A percentile compares a stretch with the other conserved stretches of the same genome.
phyloP scores from a whole-genome alignment of 2,888 invertebrate species.

The Mythimna pallens region DNA sequence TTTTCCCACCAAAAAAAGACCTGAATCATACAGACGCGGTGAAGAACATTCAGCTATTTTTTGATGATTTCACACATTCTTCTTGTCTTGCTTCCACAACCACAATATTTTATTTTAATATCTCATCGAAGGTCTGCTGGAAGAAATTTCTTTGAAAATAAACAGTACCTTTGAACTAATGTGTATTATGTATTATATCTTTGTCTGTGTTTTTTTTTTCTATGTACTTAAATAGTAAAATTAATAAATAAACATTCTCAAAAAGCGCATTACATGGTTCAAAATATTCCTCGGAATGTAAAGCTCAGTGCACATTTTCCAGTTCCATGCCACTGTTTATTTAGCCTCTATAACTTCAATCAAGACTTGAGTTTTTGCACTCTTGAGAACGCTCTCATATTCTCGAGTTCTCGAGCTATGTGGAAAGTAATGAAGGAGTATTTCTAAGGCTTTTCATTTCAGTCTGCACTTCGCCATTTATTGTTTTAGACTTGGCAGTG shows the following conservation, averaged over 20 bases:
- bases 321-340: conserved; percentile 49
- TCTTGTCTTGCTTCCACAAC: no score
- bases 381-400: conserved; percentile 39
- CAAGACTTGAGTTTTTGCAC: conserved; percentile 42
- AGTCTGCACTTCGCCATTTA: conserved; percentile 35
- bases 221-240: neutral
- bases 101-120: no score
- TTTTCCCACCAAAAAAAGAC: no score
- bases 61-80: no score
- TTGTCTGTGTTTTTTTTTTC: neutral
- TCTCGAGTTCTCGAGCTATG: conserved; percentile 32
- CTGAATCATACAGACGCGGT: no score
- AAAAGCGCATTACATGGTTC: conserved; percentile 1
- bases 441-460: conserved; percentile 60
- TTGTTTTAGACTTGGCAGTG: conserved; percentile 27
- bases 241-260: neutral
- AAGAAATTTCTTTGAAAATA: no score
- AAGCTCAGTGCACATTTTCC: conserved; percentile 34
- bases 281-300: conserved; percentile 18
- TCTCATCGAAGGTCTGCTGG: no score
- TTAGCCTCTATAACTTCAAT: conserved; percentile 39
- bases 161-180: no score
- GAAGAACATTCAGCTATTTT: no score
- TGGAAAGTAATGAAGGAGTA: conserved; percentile 58
- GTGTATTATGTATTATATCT: no score